Percentiles rank a stretch among this genome's conserved stretches.
Evolutionary conservation across 2,888 invertebrate species (phyloP).

Genomic region (Xylocampa areola): DNA sequence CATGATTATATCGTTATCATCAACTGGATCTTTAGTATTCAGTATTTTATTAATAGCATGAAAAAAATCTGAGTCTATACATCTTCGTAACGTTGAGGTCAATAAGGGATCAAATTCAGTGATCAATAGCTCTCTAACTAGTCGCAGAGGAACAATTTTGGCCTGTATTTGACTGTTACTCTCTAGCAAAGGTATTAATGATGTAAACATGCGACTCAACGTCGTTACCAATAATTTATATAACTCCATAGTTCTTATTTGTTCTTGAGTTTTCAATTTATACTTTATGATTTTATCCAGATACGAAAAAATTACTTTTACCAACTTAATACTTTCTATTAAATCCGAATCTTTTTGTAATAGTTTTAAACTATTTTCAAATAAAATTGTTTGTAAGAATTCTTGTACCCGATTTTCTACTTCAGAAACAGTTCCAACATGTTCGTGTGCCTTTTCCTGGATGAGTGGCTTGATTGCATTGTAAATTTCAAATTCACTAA

Average conservation of each 20-base stretch:
- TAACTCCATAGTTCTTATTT: conserved; percentile 60
- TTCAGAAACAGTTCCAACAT: conserved; percentile 63
- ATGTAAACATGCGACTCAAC: conserved; percentile 64
- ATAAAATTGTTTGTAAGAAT: conserved; percentile 42
- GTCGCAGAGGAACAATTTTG: conserved; percentile 69
- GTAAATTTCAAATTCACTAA: conserved; percentile 78
- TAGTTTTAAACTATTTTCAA: conserved; percentile 17
- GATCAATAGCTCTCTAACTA: conserved; percentile 67
- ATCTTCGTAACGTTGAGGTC: conserved; percentile 64
- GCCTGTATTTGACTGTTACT: conserved; percentile 62
- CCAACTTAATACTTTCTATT: conserved; percentile 65
- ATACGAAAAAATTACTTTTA: conserved; percentile 66
- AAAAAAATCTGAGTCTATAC: conserved; percentile 74
- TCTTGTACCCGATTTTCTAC: conserved; percentile 62
- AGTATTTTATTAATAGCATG: conserved; percentile 74
- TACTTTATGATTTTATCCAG: conserved; percentile 69
- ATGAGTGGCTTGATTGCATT: conserved; percentile 32
- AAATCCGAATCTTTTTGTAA: conserved; percentile 57
- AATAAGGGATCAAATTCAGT: conserved; percentile 67
- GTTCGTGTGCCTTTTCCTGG: conserved; percentile 40
- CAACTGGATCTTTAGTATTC: conserved; percentile 63
- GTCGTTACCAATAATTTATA: conserved; percentile 62
- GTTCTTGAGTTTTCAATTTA: conserved; percentile 59
- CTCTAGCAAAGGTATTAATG: conserved; percentile 64
- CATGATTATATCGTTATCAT: conserved; percentile 69